Evolutionary conservation across 2,888 invertebrate species (phyloP).

Genomic region (Nephrotoma guestfalica): DNA sequence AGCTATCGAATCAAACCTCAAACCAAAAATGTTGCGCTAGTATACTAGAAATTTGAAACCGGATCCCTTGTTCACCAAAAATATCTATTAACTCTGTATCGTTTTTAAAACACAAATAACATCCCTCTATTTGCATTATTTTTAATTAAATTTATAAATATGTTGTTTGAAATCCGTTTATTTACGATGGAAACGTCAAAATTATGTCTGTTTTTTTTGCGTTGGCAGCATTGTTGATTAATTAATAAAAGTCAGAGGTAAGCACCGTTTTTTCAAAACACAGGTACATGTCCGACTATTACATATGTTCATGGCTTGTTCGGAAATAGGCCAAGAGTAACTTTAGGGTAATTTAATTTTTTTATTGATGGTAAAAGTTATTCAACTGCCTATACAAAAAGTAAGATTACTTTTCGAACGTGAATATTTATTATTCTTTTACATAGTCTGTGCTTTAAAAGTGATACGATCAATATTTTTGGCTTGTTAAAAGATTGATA

Average conservation of each 20-base stretch:
- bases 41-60: conserved; percentile 22
- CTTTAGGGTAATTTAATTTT: too few species aligned
- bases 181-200: neutral
- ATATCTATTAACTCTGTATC: conserved; percentile 14
- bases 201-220: neutral
- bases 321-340: too few species aligned
- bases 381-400: too few species aligned
- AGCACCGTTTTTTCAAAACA: too few species aligned
- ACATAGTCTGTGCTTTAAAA: too few species aligned
- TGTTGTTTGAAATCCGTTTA: neutral
- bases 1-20: conserved; percentile 18
- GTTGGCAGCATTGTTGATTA: neutral
- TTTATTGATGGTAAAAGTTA: too few species aligned
- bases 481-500: too few species aligned
- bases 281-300: too few species aligned
- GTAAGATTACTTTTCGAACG: too few species aligned
- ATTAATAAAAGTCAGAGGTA: neutral
- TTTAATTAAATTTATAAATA: neutral
- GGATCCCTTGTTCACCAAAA: conserved; percentile 21
- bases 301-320: too few species aligned
- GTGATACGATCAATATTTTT: too few species aligned
- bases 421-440: too few species aligned
- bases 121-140: neutral
- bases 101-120: neutral
- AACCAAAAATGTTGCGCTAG: conserved; percentile 30